A percentile compares a stretch with the other conserved stretches of the same genome.
Conservation (phyloP, 64 coral and sea anemone genomes). For the Platygyra sinensis region DNA sequence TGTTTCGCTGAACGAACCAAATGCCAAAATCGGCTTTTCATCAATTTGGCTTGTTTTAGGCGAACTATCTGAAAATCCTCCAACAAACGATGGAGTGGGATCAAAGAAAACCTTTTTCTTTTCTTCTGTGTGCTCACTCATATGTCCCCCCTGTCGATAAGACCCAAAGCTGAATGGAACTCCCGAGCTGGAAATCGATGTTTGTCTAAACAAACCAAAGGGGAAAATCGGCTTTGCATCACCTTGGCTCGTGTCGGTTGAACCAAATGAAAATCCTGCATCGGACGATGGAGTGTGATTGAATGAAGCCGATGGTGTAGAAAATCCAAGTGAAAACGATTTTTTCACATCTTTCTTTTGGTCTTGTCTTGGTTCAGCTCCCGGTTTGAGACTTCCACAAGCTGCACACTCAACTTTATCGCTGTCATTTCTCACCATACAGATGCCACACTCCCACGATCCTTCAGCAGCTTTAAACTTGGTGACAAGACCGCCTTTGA, state of each 20-base stretch:
- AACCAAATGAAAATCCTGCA: too few species aligned
- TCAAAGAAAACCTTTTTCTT: background rate
- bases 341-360: background rate
- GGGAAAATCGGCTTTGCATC: background rate
- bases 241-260: background rate
- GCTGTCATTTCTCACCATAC: slow-evolving; percentile 43
- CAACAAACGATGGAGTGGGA: background rate
- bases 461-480: slow-evolving; percentile 55
- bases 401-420: slow-evolving; percentile 50
- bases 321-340: background rate
- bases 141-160: background rate
- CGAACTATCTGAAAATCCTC: slow-evolving; percentile 6
- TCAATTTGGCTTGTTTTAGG: background rate
- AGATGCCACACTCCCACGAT: slow-evolving; percentile 49
- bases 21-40: background rate
- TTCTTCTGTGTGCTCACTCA: background rate
- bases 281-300: too few species aligned
- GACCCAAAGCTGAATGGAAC: background rate
- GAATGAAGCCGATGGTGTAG: background rate
- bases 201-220: background rate
- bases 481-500: background rate
- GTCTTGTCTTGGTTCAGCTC: background rate
- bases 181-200: background rate
- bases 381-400: slow-evolving; percentile 34
- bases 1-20: background rate